Conservation (phyloP, 2,797 vertebrate species). For the Varecia variegata region DNA sequence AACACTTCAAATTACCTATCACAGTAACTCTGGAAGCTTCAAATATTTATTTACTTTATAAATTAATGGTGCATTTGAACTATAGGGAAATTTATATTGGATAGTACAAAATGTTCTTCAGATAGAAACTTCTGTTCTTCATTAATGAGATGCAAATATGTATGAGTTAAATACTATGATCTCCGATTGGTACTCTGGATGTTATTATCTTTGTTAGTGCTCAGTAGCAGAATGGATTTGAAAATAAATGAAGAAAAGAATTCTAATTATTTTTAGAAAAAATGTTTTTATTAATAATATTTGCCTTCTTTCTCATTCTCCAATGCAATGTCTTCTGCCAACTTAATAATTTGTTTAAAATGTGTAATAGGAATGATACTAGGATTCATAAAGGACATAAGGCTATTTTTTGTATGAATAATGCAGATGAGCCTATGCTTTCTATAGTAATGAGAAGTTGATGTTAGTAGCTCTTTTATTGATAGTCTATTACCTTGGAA, state of each 20-base stretch:
- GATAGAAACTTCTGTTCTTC: neutral
- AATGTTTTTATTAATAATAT: neutral
- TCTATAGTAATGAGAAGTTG: neutral
- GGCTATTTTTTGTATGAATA: neutral
- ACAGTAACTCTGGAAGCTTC: neutral
- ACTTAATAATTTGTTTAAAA: neutral
- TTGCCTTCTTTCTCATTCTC: neutral
- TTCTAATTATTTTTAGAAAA: neutral
- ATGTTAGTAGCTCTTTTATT: neutral
- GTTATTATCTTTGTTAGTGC: neutral
- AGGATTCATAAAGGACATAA: neutral
- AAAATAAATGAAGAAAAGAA: neutral
- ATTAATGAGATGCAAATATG: neutral
- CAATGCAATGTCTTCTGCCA: neutral
- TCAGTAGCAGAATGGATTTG: neutral
- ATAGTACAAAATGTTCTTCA: neutral
- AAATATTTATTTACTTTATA: neutral
- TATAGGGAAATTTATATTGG: neutral
- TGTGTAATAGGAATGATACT: neutral
- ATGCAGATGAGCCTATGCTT: neutral
- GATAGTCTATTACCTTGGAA: neutral
- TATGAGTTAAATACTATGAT: neutral
- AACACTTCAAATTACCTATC: neutral
- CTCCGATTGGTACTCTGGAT: neutral
- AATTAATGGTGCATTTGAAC: neutral